Conservation (phyloP, 2,888 invertebrate species). For the Panopea generosa region DNA sequence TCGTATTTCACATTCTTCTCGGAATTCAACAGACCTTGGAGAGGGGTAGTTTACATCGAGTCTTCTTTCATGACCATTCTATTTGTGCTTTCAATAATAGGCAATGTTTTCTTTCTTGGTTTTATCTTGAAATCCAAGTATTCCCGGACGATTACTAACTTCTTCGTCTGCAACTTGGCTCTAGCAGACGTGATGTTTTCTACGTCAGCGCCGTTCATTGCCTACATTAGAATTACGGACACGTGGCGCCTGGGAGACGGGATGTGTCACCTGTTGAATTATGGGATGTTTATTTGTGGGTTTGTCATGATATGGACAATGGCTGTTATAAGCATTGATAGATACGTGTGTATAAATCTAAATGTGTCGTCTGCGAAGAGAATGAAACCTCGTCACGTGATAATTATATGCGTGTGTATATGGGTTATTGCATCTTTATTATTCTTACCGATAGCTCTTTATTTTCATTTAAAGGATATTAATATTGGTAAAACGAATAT, state of each 20-base stretch:
- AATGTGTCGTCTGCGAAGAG: conserved; percentile 38
- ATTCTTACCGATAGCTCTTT: conserved; percentile 69
- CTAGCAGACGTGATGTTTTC: conserved; percentile 73
- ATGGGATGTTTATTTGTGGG: conserved; percentile 68
- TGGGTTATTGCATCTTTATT: conserved; percentile 60
- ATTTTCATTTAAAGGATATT: conserved; percentile 66
- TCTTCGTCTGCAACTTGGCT: conserved; percentile 74
- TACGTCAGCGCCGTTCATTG: conserved; percentile 70
- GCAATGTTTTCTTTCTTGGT: conserved; percentile 65
- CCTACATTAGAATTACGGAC: conserved; percentile 69
- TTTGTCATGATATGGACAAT: conserved; percentile 77
- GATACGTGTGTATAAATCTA: conserved; percentile 69
- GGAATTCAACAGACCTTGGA: conserved; percentile 70
- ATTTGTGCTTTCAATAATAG: conserved; percentile 62
- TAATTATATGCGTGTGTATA: conserved; percentile 56
- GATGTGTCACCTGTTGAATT: conserved; percentile 70
- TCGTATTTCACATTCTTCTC: conserved; percentile 75
- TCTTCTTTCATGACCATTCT: conserved; percentile 58
- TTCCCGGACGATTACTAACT: conserved; percentile 69
- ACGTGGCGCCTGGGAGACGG: conserved; percentile 74
- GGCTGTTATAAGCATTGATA: conserved; percentile 75
- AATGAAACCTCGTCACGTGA: conserved; percentile 55
- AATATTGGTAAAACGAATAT: conserved; percentile 45
- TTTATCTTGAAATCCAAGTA: conserved; percentile 54
- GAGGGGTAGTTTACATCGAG: conserved; percentile 59